Conservation (phyloP, 1,140 invertebrate genomes). For the Drosophila melanica region DNA sequence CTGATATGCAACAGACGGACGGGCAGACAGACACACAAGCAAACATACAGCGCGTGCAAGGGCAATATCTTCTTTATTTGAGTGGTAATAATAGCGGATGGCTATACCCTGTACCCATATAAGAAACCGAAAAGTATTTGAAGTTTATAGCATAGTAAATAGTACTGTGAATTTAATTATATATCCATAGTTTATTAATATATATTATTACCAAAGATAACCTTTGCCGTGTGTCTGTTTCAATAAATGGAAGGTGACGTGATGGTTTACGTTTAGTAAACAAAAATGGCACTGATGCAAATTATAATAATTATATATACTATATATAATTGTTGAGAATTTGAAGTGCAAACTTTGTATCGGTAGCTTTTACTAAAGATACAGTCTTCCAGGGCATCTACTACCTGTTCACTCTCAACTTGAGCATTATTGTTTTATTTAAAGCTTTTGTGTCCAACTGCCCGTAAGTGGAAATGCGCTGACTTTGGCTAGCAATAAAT, state of each 20-base stretch:
- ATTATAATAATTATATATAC: too few species aligned
- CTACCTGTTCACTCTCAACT: conserved; percentile 40
- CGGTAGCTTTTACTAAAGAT: not conserved
- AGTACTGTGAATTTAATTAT: too few species aligned
- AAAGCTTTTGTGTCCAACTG: conserved; percentile 3
- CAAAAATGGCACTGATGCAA: too few species aligned
- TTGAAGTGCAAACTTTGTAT: too few species aligned
- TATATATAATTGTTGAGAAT: too few species aligned
- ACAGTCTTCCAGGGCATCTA: not conserved
- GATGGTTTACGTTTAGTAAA: too few species aligned
- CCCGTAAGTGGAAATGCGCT: conserved; percentile 32
- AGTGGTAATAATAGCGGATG: not conserved
- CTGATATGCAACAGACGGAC: conserved; percentile 65
- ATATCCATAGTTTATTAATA: too few species aligned
- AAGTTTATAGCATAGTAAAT: too few species aligned
- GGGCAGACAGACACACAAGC: conserved; percentile 9
- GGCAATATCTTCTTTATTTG: conserved; percentile 5
- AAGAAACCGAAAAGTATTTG: not conserved
- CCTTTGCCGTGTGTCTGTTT: too few species aligned
- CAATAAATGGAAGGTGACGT: too few species aligned
- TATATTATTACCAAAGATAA: too few species aligned
- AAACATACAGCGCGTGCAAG: conserved; percentile 5
- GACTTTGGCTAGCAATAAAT: conserved; percentile 41
- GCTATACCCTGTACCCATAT: conserved; percentile 1
- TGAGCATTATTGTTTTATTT: not conserved